A percentile compares a stretch with the other conserved stretches of the same genome.
These are phyloP conservation scores for Vulpes vulpes DNA, from an alignment of 2,113 vertebrate genomes.

Conservation along the genomic window DNA sequence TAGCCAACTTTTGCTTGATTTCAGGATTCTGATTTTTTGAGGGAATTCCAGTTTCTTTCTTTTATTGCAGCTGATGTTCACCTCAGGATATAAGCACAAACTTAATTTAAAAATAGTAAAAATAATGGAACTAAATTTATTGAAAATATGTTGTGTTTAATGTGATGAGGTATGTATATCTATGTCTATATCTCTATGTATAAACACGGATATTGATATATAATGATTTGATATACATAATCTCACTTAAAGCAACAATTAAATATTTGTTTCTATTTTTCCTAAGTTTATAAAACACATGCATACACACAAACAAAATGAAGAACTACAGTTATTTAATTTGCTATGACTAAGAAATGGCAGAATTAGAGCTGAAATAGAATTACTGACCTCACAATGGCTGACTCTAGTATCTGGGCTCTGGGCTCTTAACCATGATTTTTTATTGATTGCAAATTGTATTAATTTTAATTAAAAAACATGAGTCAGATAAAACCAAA, in stretches of 20 bases:
- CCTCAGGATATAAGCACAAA: neutral
- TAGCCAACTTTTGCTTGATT: neutral
- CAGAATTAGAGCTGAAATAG: neutral
- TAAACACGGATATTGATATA: neutral
- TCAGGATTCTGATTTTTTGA: neutral
- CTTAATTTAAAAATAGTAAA: neutral
- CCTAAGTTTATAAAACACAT: neutral
- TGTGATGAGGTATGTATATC: neutral
- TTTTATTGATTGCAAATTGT: neutral
- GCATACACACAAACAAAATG: neutral
- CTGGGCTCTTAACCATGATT: neutral
- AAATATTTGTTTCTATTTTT: neutral
- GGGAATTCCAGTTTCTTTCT: neutral
- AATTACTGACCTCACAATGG: neutral
- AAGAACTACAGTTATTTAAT: neutral
- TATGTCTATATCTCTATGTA: neutral
- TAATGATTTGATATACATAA: neutral
- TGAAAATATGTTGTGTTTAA: neutral
- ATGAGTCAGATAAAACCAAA: neutral
- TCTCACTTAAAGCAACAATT: neutral
- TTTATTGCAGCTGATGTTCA: neutral
- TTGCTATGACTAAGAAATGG: neutral
- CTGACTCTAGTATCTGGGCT: neutral
- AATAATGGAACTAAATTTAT: neutral
- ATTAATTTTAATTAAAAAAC: neutral